Evolutionary conservation across 2,113 vertebrate genomes (phyloP).

Genomic region (Poecilia latipinna): DNA sequence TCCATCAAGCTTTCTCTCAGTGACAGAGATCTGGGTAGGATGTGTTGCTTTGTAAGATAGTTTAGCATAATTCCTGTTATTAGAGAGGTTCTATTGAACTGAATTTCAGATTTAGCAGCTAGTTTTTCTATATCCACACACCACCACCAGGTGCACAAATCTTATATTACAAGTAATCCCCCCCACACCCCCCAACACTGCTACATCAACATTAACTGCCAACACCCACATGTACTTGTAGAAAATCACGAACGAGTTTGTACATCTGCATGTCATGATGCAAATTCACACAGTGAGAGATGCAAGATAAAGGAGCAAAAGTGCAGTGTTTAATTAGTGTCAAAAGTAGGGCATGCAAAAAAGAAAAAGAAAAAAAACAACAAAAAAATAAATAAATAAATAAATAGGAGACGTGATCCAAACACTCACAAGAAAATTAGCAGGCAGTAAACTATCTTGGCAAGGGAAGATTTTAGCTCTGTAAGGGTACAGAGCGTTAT

Average conservation of each 20-base stretch:
- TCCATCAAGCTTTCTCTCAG: no score
- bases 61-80: no score
- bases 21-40: no score
- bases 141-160: no score
- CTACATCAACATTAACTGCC: neutral
- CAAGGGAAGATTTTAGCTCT: neutral
- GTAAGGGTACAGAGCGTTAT: neutral
- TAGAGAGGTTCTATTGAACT: no score
- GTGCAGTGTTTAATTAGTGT: neutral
- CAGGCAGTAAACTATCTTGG: neutral
- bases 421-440: neutral
- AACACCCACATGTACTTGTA: neutral
- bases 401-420: neutral
- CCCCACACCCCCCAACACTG: neutral
- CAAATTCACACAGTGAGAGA: neutral
- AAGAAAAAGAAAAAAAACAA: neutral
- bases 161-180: neutral
- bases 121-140: no score
- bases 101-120: no score
- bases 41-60: no score
- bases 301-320: neutral
- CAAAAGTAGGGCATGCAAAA: neutral
- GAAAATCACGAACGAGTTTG: neutral
- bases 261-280: neutral
- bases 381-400: no score